Conservation (phyloP, 2,113 vertebrate genomes). For the Ariopsis seemanni region DNA sequence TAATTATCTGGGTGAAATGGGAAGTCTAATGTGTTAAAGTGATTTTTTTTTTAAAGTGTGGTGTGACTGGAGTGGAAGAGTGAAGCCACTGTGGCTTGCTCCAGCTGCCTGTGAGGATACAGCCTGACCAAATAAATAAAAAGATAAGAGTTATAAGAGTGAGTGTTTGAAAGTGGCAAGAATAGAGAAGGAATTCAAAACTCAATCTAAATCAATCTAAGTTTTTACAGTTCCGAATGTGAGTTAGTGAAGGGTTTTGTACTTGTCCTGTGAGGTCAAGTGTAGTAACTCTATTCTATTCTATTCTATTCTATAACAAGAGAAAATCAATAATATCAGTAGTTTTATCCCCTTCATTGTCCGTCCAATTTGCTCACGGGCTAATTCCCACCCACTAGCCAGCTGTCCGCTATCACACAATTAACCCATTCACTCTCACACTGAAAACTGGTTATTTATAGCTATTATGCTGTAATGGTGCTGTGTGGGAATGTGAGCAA, state of each 20-base stretch:
- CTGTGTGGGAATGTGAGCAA: too few species aligned
- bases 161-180: not conserved
- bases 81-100: conserved; percentile 34
- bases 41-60: conserved; percentile 80
- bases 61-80: conserved; percentile 54
- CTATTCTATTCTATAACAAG: not conserved
- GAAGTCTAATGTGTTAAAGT: conserved; percentile 92
- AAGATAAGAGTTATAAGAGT: conserved; percentile 45
- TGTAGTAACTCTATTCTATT: not conserved
- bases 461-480: too few species aligned
- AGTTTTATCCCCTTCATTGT: not conserved
- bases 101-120: conserved; percentile 68
- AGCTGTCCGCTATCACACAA: not conserved
- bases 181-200: not conserved
- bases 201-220: not conserved
- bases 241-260: not conserved
- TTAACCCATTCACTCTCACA: too few species aligned
- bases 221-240: not conserved
- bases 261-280: not conserved
- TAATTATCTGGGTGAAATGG: conserved; percentile 93
- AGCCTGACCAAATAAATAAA: conserved; percentile 60
- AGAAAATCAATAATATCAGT: not conserved
- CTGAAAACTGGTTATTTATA: too few species aligned
- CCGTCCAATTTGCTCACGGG: too few species aligned
- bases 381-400: not conserved